Conservation (phyloP, 2,797 vertebrate genomes). For the Ctenochaetus hawaiiensis region DNA sequence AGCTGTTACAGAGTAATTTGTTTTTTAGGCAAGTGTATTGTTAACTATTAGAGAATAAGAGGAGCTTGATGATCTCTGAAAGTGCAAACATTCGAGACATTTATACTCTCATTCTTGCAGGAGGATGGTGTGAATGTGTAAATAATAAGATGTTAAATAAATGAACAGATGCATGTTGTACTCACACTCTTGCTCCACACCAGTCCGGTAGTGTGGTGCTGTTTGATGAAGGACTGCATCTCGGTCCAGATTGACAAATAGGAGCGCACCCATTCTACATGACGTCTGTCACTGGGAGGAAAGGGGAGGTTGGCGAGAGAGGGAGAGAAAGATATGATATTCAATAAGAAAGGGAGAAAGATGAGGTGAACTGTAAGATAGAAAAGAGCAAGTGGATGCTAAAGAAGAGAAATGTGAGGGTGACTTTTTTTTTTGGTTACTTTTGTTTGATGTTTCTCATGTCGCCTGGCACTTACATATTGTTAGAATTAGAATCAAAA, state of each 20-base stretch:
- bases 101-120: not conserved
- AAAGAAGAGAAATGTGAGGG: not conserved
- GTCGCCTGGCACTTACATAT: no score
- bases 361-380: not conserved
- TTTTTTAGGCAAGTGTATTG: slow-evolving; percentile 1
- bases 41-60: not conserved
- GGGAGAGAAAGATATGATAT: not conserved
- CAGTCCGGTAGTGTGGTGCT: slow-evolving; percentile 94
- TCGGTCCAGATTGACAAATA: slow-evolving; percentile 96
- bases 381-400: not conserved
- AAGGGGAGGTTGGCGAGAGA: not conserved
- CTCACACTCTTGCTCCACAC: slow-evolving; percentile 95
- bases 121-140: not conserved
- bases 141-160: not conserved
- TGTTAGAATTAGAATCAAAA: no score
- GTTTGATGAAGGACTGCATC: slow-evolving; percentile 95
- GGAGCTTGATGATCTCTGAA: not conserved
- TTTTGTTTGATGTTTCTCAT: no score
- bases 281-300: slow-evolving; percentile 89
- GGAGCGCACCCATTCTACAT: slow-evolving; percentile 96
- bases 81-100: no score
- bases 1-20: slow-evolving; percentile 4
- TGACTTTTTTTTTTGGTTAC: no score
- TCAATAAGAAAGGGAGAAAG: not conserved
- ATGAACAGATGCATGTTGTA: slow-evolving; percentile 42